phyloP scores from a whole-genome alignment of 2,888 invertebrate species.

The Oligia latruncula region DNA sequence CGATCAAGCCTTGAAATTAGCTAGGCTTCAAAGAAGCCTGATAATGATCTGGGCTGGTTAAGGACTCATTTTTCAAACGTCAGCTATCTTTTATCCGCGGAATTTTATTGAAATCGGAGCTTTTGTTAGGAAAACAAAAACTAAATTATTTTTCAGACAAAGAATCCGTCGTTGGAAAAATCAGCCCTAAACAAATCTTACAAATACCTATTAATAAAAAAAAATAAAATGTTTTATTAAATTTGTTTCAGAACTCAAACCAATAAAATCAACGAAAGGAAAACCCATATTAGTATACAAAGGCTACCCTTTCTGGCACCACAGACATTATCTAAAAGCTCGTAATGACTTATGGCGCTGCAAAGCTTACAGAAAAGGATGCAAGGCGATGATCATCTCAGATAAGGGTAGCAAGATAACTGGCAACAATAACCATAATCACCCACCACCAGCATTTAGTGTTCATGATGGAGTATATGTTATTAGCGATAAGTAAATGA shows the following conservation, averaged over 20 bases:
- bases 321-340: not conserved
- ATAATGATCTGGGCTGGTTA: not conserved
- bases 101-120: not conserved
- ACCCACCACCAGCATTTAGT: not conserved
- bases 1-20: not conserved
- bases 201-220: not conserved
- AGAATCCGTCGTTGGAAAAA: not conserved
- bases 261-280: slow-evolving; percentile 2
- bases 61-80: not conserved
- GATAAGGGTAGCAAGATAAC: slow-evolving; percentile 21
- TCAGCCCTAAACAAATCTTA: not conserved
- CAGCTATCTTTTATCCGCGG: not conserved
- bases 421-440: slow-evolving; percentile 16
- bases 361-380: slow-evolving; percentile 28
- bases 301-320: slow-evolving; percentile 11
- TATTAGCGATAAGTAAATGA: not conserved
- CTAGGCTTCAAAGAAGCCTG: not conserved
- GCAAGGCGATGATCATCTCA: slow-evolving; percentile 30
- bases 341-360: slow-evolving; percentile 35
- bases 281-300: slow-evolving; percentile 18
- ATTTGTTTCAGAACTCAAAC: slow-evolving; percentile 1
- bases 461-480: slow-evolving; percentile 24
- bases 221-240: not conserved
- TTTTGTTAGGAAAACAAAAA: not conserved
- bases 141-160: not conserved